phyloP scores from a whole-genome alignment of 2,797 vertebrate genomes.

The Synaphobranchus kaupii region DNA sequence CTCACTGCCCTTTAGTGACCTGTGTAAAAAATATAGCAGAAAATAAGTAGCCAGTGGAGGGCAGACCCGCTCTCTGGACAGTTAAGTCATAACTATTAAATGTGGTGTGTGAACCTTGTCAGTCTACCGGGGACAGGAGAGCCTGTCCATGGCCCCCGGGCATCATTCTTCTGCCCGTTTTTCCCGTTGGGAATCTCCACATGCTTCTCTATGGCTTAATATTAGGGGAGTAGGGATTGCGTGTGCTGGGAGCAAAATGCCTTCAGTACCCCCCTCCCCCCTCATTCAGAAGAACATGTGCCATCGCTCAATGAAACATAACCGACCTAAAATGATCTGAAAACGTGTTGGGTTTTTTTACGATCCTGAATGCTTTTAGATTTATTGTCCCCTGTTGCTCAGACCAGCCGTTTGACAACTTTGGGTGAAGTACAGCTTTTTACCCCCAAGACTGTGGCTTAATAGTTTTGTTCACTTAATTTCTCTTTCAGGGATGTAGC shows the following conservation, averaged over 20 bases:
- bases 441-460: background rate
- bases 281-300: background rate
- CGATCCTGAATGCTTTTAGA: background rate
- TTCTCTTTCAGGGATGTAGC: background rate
- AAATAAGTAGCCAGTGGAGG: background rate
- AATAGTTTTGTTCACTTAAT: background rate
- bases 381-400: background rate
- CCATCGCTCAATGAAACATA: background rate
- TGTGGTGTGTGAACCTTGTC: background rate
- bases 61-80: background rate
- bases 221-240: background rate
- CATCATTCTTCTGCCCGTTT: background rate
- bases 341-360: background rate
- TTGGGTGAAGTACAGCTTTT: background rate
- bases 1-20: background rate
- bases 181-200: background rate
- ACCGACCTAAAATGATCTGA: background rate
- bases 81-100: background rate
- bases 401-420: background rate
- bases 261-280: background rate
- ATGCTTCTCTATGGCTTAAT: background rate
- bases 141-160: background rate
- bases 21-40: background rate
- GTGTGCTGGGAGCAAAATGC: background rate
- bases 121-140: background rate